Conservation (phyloP, 1,140 invertebrate genomes). For the Drosophila kepulauana region DNA sequence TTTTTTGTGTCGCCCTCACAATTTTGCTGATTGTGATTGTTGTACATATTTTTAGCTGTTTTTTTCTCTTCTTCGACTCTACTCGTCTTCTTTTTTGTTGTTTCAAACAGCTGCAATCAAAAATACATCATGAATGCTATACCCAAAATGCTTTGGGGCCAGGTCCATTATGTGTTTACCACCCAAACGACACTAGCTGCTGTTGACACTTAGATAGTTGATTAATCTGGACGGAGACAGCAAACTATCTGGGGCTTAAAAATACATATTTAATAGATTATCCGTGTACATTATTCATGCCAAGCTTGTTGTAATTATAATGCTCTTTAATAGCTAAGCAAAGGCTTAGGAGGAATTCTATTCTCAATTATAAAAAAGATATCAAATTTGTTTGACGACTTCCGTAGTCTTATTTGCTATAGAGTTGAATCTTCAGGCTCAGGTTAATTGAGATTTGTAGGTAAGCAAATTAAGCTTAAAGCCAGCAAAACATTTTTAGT, state of each 20-base stretch:
- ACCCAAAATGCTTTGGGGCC: conserved; percentile 12
- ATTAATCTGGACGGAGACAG: neutral
- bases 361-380: no score
- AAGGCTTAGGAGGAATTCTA: no score
- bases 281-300: neutral
- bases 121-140: conserved; percentile 66
- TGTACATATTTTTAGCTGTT: conserved; percentile 24
- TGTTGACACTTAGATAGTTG: neutral
- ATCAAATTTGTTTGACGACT: no score
- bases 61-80: conserved; percentile 24
- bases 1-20: conserved; percentile 60
- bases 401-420: no score
- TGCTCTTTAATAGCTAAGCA: no score
- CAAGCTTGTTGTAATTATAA: no score
- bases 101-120: conserved; percentile 73
- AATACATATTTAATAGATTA: no score
- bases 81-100: conserved; percentile 35
- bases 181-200: conserved; percentile 26
- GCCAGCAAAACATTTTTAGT: no score
- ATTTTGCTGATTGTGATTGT: conserved; percentile 69
- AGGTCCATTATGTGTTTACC: conserved; percentile 12
- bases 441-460: no score
- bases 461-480: no score
- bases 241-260: neutral
- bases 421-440: no score